Evolutionary conservation across 2,888 invertebrate species (phyloP).

Genomic region (Caenorhabditis sp.): DNA sequence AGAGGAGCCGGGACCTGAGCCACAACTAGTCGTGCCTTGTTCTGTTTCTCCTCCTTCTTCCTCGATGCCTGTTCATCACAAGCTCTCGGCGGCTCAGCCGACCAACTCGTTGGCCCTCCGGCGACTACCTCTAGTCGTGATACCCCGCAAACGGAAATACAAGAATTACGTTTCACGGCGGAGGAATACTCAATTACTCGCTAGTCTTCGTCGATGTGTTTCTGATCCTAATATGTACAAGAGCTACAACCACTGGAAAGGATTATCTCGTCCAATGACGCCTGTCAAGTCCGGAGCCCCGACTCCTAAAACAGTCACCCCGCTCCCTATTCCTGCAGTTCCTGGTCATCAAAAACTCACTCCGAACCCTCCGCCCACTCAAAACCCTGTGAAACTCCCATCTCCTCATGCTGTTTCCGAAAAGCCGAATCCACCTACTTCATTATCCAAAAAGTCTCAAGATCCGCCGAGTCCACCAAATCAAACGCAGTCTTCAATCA

Average conservation of each 20-base stretch:
- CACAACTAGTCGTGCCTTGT: constrained; percentile 28
- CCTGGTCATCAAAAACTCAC: constrained; percentile 49
- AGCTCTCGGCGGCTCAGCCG: constrained; percentile 14
- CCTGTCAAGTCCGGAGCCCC: constrained; percentile 55
- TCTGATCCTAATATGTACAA: constrained; percentile 81
- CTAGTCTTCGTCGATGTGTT: constrained; percentile 75
- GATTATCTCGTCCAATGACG: constrained; percentile 67
- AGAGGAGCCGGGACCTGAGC: neutral
- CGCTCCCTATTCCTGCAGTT: constrained; percentile 23
- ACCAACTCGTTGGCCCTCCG: constrained; percentile 67
- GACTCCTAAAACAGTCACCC: constrained; percentile 50
- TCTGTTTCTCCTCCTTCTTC: neutral
- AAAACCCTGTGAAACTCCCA: constrained; percentile 53
- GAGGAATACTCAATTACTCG: constrained; percentile 77
- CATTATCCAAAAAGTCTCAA: neutral
- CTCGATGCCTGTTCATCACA: constrained; percentile 43
- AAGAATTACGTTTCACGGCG: constrained; percentile 81
- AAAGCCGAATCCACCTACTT: constrained; percentile 26
- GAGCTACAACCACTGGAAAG: constrained; percentile 80
- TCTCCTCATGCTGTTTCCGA: constrained; percentile 53
- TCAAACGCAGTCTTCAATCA: constrained; percentile 22
- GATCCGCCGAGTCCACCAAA: constrained; percentile 2
- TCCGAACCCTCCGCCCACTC: constrained; percentile 50
- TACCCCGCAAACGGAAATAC: constrained; percentile 80
- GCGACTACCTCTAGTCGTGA: constrained; percentile 80